Base-by-base conservation (phyloP, 1,140 invertebrate species). In the Neodiprion pinetum region DNA sequence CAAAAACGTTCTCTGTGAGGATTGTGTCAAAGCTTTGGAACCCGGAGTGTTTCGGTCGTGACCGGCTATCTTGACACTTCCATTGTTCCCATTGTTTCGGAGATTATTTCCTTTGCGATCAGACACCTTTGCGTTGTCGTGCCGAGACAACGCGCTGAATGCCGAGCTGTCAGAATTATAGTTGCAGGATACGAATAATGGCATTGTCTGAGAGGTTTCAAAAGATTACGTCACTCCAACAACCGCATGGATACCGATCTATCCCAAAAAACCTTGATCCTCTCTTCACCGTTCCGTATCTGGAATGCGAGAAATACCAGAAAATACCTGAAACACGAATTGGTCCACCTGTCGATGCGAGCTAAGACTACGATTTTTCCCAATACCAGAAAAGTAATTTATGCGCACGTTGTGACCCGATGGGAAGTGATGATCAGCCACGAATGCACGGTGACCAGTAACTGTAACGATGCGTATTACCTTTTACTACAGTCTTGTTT, bases 381-480 rank as follows among this genome's bases (percentile, higher is more conserved):
- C 53, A 14, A 17, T 61, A 61, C 53, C n/a, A 14, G 53, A 9
- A 5, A 9, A 17, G n/a, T 61, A 5, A 61, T 61, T 61, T 61
- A 61, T 61, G 53, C n/a, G n/a, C 53, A 14, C 53, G 53, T 61
- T 17, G 53, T 14, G 11, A 14, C 9, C n/a, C 9, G 53, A 61
- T 12, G n/a, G n/a, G 5, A 40, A 40, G 28, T 40, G 28, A 40
- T 5, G 28, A 40, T 40, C 53, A 4, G 8, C 53, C 3, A 61
- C n/a, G 53, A 61, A 17, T 9, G 53, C 11, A 61, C 53, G 11
- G 53, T 61, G 11, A 14, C n/a, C 53, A 61, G n/a, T 40, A 76
- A 76, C 75, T 74, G 75, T 76, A 76, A 76, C 72, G 75, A 71
- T 72, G 72, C 71, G 72, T 67, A 71, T 76, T 72, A 76, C 73